These are phyloP conservation scores for Meloidogyne floridensis DNA, from an alignment of 1,140 invertebrate genomes.

Conservation along the genomic window DNA sequence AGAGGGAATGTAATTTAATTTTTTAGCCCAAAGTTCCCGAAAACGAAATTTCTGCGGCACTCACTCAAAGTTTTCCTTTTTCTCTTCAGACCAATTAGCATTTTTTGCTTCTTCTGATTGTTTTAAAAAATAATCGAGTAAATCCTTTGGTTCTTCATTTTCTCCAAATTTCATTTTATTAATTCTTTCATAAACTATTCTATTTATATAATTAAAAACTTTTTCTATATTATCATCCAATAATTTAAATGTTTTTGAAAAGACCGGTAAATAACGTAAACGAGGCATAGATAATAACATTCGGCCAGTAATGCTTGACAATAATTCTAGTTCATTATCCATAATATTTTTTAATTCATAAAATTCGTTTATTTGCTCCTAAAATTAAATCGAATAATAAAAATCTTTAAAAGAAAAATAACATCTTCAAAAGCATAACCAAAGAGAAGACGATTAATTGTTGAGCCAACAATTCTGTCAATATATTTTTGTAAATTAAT, in stretches of 20 bases:
- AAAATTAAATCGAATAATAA: background rate
- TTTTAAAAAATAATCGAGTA: background rate
- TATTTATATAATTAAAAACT: slow-evolving; percentile 22
- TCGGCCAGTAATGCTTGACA: background rate
- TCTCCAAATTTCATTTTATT: background rate
- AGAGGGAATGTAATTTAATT: too few species aligned
- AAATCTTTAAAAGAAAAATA: background rate
- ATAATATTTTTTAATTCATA: slow-evolving; percentile 13
- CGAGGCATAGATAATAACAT: slow-evolving; percentile 6
- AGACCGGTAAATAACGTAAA: slow-evolving; percentile 15
- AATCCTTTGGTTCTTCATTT: background rate
- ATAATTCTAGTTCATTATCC: slow-evolving; percentile 18
- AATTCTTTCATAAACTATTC: background rate
- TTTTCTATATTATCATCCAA: background rate
- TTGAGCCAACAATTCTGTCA: slow-evolving; percentile 21
- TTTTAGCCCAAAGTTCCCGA: too few species aligned
- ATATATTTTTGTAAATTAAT: background rate
- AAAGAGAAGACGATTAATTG: slow-evolving; percentile 24
- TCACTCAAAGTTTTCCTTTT: background rate
- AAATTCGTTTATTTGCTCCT: slow-evolving; percentile 25
- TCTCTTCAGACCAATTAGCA: background rate
- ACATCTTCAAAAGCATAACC: slow-evolving; percentile 21
- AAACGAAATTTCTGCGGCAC: background rate
- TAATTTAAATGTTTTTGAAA: slow-evolving; percentile 13
- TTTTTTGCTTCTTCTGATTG: background rate